Percentiles rank a stretch among this genome's conserved stretches.
Evolutionary conservation across 2,888 invertebrate species (phyloP).

Genomic region (Ophion ellenae): DNA sequence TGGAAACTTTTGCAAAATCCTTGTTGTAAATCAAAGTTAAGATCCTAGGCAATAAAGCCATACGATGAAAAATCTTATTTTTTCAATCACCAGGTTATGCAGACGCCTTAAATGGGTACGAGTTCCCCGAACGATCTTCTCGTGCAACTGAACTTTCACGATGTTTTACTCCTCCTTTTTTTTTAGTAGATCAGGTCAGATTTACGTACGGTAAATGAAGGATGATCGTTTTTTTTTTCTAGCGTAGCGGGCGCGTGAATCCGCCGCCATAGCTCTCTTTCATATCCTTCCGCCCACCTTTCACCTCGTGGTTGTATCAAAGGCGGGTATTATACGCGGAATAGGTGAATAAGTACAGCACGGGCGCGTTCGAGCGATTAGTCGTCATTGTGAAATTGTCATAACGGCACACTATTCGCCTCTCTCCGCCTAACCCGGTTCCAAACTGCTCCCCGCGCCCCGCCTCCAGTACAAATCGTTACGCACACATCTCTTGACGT

Average conservation of each 20-base stretch:
- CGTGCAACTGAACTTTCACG: conserved; percentile 41
- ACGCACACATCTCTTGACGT: conserved; percentile 14
- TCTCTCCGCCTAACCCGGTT: conserved; percentile 71
- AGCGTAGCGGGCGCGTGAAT: conserved; percentile 13
- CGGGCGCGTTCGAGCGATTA: conserved; percentile 66
- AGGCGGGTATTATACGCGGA: conserved; percentile 38
- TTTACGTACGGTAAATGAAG: conserved; percentile 27
- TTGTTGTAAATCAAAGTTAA: too few species aligned
- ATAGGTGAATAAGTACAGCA: conserved; percentile 27
- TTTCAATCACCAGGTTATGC: not conserved
- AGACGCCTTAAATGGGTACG: not conserved
- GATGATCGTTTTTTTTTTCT: conserved; percentile 33
- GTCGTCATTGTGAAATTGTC: conserved; percentile 72
- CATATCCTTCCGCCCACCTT: conserved; percentile 66
- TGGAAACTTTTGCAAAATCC: too few species aligned
- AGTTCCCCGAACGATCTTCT: not conserved
- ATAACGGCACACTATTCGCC: conserved; percentile 68
- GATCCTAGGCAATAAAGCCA: too few species aligned
- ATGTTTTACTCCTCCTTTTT: conserved; percentile 14
- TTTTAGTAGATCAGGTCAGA: conserved; percentile 30
- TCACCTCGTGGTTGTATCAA: conserved; percentile 62
- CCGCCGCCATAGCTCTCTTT: conserved; percentile 39
- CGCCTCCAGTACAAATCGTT: conserved; percentile 37
- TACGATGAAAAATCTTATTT: not conserved
- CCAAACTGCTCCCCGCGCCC: conserved; percentile 54